Conservation (phyloP, 2,113 vertebrate genomes). For the Chlorodrepanis virens region DNA sequence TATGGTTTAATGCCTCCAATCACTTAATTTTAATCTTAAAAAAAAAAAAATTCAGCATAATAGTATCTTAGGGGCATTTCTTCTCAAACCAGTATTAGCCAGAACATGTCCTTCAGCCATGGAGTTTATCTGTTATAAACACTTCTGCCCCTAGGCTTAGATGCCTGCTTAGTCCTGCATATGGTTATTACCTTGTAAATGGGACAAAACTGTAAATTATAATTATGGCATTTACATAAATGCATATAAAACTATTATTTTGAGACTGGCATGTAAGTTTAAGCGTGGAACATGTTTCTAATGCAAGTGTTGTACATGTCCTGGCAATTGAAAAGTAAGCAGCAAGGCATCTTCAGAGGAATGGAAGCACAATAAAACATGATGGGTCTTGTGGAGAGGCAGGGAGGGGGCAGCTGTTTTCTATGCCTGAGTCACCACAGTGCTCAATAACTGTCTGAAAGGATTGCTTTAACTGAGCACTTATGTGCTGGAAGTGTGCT, state of each 20-base stretch:
- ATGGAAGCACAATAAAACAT: conserved; percentile 18
- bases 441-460: conserved; percentile 70
- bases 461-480: conserved; percentile 67
- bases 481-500: conserved; percentile 53
- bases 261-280: neutral
- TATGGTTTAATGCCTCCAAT: conserved; percentile 30
- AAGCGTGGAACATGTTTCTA: neutral
- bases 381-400: neutral
- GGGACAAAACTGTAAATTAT: neutral
- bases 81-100: conserved; percentile 30
- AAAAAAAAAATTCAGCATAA: neutral
- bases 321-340: neutral
- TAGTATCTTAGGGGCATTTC: conserved; percentile 38
- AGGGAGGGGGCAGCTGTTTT: neutral
- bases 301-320: neutral
- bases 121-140: conserved; percentile 64
- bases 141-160: conserved; percentile 55
- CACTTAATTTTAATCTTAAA: conserved; percentile 44
- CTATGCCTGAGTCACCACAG: conserved; percentile 30
- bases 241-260: conserved; percentile 1
- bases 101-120: conserved; percentile 33
- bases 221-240: conserved; percentile 46
- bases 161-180: conserved; percentile 39
- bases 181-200: conserved; percentile 54
- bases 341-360: neutral